A percentile compares a stretch with the other conserved stretches of the same genome.
These are phyloP conservation scores for Panagrolaimus sp. DNA, from an alignment of 1,140 invertebrate species.

Conservation along the genomic window DNA sequence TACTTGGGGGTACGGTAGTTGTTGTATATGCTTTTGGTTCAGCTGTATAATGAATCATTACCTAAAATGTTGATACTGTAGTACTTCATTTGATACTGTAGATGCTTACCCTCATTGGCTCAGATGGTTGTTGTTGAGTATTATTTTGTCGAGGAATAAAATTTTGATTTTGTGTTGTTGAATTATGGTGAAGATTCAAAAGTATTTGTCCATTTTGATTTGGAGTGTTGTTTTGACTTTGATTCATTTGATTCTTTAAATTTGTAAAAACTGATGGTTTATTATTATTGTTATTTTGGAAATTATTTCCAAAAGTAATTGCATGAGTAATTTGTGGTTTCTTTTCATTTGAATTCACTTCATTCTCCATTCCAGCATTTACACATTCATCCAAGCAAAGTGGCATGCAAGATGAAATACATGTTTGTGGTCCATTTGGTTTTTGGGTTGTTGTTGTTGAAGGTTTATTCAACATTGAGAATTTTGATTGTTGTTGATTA, in stretches of 20 bases:
- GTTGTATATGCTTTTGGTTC: neutral
- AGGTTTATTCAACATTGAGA: neutral
- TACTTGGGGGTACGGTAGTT: neutral
- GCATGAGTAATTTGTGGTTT: too few relatives aligned
- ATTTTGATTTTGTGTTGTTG: neutral
- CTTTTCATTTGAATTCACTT: neutral
- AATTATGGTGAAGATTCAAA: neutral
- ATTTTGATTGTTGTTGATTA: conserved; percentile 8
- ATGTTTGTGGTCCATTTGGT: neutral
- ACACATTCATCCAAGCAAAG: neutral
- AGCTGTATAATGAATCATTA: too few relatives aligned
- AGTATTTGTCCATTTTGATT: neutral
- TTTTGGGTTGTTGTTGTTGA: too few relatives aligned
- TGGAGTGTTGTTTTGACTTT: neutral
- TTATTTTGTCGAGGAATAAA: too few relatives aligned
- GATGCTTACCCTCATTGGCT: too few relatives aligned
- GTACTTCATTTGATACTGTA: too few relatives aligned
- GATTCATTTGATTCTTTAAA: neutral
- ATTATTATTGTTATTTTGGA: neutral
- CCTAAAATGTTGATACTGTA: too few relatives aligned
- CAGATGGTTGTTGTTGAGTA: too few relatives aligned
- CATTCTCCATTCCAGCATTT: neutral
- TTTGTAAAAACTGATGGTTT: neutral
- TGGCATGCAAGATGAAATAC: neutral
- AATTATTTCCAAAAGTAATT: too few relatives aligned